These are phyloP conservation scores for Troglohyphantes excavatus DNA, from an alignment of 2,888 invertebrate species.

Conservation along the genomic window DNA sequence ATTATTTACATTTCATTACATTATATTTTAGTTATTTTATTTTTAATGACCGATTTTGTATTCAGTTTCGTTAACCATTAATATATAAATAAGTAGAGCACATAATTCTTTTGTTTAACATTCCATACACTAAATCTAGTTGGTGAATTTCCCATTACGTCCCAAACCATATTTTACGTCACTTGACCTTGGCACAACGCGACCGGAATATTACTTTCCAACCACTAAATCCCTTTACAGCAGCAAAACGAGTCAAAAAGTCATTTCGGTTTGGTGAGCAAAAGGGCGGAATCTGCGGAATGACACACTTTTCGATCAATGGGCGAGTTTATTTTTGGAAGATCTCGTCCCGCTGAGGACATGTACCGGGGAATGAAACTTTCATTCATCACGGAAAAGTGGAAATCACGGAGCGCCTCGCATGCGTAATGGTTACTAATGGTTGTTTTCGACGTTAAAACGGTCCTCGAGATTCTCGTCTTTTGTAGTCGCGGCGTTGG, in stretches of 20 bases:
- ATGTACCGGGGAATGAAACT: not conserved
- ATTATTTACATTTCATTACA: no score
- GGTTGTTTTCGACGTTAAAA: not conserved
- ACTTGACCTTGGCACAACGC: no score
- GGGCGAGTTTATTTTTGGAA: not conserved
- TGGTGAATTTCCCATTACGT: no score
- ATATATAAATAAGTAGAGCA: no score
- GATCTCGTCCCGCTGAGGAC: no score
- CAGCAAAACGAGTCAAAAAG: not conserved
- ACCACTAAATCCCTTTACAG: not conserved
- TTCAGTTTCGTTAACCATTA: no score
- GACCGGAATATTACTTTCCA: not conserved
- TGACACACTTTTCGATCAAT: not conserved
- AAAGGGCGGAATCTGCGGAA: not conserved
- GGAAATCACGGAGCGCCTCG: not conserved
- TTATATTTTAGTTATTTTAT: no score
- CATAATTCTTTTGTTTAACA: no score
- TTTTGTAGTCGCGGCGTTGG: not conserved
- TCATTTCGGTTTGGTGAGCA: not conserved
- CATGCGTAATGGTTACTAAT: not conserved
- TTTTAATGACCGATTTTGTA: no score
- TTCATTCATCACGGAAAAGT: not conserved
- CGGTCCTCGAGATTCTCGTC: not conserved
- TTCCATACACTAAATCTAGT: no score
- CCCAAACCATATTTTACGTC: no score